phyloP scores from a whole-genome alignment of 53 echinoderm and acorn worm genomes.

The Holothuria scabra region DNA sequence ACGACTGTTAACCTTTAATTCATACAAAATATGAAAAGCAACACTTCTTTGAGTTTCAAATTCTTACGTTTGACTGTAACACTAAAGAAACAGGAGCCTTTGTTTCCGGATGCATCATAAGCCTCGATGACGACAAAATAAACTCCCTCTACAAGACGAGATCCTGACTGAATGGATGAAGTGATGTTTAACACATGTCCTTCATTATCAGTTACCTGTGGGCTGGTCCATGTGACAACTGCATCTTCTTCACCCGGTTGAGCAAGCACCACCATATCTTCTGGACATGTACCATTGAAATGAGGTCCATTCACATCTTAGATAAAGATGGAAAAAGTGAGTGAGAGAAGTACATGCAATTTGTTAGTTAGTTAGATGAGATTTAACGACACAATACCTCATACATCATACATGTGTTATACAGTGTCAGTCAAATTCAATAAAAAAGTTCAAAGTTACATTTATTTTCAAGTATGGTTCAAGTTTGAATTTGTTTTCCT shows the following conservation, averaged over 20 bases:
- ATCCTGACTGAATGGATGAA: slow-evolving; percentile 58
- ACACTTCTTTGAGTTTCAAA: too few relatives aligned
- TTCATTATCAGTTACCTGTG: not conserved
- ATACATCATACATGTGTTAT: too few relatives aligned
- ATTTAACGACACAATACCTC: too few relatives aligned
- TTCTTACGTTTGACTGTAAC: slow-evolving; percentile 66
- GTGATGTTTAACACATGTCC: slow-evolving; percentile 53
- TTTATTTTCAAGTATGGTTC: too few relatives aligned
- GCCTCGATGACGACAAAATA: slow-evolving; percentile 69
- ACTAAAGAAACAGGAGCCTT: slow-evolving; percentile 71
- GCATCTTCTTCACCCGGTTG: not conserved
- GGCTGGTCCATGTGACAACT: not conserved
- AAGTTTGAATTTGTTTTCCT: too few relatives aligned
- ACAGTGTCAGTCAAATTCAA: too few relatives aligned
- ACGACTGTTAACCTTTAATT: too few relatives aligned
- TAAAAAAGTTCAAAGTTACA: too few relatives aligned
- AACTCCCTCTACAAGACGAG: slow-evolving; percentile 54
- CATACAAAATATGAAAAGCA: too few relatives aligned
- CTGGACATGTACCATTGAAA: slow-evolving; percentile 24
- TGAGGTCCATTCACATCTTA: slow-evolving; percentile 23
- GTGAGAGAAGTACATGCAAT: too few relatives aligned
- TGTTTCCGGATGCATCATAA: slow-evolving; percentile 69
- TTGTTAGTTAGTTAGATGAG: too few relatives aligned
- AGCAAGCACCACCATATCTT: not conserved
- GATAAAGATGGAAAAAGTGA: not conserved